phyloP scores from a whole-genome alignment of 2,888 invertebrate genomes.

The Meganola albula region DNA sequence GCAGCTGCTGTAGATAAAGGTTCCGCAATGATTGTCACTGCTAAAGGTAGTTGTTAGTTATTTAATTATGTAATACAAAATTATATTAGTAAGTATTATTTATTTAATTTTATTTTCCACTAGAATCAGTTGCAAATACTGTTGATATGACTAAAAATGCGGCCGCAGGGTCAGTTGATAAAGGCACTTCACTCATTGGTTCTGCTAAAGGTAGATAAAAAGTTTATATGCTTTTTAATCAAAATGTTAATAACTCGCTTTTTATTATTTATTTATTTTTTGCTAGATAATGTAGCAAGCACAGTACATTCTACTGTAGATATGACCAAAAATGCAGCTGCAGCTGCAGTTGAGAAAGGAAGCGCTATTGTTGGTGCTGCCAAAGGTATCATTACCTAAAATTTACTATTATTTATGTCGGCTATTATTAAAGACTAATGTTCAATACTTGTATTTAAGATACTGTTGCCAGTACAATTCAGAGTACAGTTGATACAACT shows the following conservation, averaged over 20 bases:
- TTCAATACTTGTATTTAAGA: slow-evolving; percentile 24
- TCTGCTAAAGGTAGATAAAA: slow-evolving; percentile 36
- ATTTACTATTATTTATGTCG: not conserved
- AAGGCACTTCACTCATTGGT: slow-evolving; percentile 37
- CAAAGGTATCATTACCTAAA: slow-evolving; percentile 29
- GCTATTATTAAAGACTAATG: not conserved
- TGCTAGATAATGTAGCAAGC: slow-evolving; percentile 38
- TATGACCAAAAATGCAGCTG: slow-evolving; percentile 40
- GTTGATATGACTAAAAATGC: slow-evolving; percentile 34
- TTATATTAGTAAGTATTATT: too few species aligned
- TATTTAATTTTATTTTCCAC: not conserved
- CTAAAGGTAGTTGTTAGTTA: slow-evolving; percentile 31
- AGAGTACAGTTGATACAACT: slow-evolving; percentile 14
- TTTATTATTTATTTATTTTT: too few species aligned
- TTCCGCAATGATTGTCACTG: slow-evolving; percentile 27
- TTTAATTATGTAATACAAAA: too few species aligned
- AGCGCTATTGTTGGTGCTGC: slow-evolving; percentile 29
- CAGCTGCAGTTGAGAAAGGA: slow-evolving; percentile 40
- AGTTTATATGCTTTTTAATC: not conserved
- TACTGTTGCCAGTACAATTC: slow-evolving; percentile 38
- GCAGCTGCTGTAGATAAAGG: slow-evolving; percentile 43
- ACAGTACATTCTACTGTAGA: slow-evolving; percentile 39
- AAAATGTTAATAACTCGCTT: not conserved
- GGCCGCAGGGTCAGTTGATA: slow-evolving; percentile 35
- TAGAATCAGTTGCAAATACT: not conserved